Evolutionary conservation across 2,888 invertebrate genomes (phyloP).

Genomic region (Heliconius ethilla): DNA sequence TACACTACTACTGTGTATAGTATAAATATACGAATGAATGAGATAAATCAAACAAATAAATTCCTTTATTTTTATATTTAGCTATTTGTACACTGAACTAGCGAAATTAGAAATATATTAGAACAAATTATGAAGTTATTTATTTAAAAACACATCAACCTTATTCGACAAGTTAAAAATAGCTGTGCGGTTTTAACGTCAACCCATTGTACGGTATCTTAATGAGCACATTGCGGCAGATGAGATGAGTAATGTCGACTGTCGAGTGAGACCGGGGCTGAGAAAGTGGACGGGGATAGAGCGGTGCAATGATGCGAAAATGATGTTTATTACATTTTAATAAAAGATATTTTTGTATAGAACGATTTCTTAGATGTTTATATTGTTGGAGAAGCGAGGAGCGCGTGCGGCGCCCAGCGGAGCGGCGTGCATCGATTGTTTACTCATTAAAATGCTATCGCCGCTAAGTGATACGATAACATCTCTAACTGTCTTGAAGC

Average conservation of each 20-base stretch:
- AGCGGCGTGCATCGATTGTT: conserved; percentile 81
- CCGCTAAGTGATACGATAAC: conserved; percentile 71
- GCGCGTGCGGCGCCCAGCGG: conserved; percentile 74
- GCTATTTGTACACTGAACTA: no score
- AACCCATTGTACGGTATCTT: conserved; percentile 41
- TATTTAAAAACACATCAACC: background rate
- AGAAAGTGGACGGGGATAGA: conserved; percentile 49
- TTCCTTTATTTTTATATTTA: no score
- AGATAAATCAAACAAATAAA: no score
- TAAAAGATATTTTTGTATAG: conserved; percentile 17
- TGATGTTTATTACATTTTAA: conserved; percentile 10
- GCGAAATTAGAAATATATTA: background rate
- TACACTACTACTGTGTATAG: no score
- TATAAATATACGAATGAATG: no score
- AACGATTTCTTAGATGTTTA: background rate
- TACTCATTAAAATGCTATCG: conserved; percentile 82
- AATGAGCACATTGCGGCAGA: conserved; percentile 43
- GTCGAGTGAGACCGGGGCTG: conserved; percentile 45
- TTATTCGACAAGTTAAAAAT: conserved; percentile 26
- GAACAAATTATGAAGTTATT: no score
- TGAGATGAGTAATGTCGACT: conserved; percentile 45
- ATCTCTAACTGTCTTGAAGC: conserved; percentile 75
- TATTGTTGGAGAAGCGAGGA: conserved; percentile 37
- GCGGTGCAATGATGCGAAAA: background rate
- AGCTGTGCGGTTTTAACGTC: conserved; percentile 42